Conservation (phyloP, 2,888 invertebrate genomes). For the Drosophila trichaetosa region DNA sequence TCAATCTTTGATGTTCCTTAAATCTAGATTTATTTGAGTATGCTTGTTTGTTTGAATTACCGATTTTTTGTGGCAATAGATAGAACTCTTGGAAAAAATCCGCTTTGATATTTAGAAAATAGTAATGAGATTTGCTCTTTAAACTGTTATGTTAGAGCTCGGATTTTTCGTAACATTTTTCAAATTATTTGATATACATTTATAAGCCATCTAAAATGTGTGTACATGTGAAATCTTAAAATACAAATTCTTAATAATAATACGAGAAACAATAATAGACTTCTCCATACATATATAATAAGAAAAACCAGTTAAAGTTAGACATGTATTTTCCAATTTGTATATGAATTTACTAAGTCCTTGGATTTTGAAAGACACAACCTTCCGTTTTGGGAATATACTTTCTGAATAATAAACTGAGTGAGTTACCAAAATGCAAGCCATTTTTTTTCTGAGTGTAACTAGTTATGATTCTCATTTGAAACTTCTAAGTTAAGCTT, state of each 20-base stretch:
- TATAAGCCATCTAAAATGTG: no score
- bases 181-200: no score
- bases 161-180: background rate
- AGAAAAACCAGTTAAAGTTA: no score
- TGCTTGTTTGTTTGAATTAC: background rate
- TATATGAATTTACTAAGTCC: no score
- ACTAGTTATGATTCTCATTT: background rate
- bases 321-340: no score
- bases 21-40: background rate
- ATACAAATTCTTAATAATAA: no score
- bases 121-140: background rate
- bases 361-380: background rate
- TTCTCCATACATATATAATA: no score
- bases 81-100: background rate
- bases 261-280: no score
- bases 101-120: no score
- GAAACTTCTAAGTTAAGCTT: background rate
- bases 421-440: background rate
- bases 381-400: background rate
- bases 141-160: background rate
- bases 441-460: background rate
- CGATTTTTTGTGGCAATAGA: background rate
- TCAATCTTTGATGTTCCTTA: background rate
- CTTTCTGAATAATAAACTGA: background rate
- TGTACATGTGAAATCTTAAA: no score